Evolutionary conservation across 2,888 invertebrate genomes (phyloP), one percentile per base, ranked within the genome.

Genomic region (Scaptomyza parva): DNA sequence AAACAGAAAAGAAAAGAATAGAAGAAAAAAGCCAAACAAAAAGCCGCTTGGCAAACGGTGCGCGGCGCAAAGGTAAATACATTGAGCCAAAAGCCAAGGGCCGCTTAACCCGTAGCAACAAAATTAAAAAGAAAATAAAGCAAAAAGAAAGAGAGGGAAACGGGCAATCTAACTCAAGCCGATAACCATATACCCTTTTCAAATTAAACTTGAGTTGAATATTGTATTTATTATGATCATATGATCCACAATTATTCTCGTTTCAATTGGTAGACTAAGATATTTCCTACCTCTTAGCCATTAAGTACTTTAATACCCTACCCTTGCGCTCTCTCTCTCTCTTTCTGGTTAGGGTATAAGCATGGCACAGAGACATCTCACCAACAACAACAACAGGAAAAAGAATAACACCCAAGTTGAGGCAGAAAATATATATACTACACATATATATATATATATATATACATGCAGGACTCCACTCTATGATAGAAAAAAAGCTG

Each of bases 31-130:
- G n/a, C n/a, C n/a, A n/a, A 76, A 78, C 64, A 79, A 70, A 80
- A 75, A 52, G 52, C 22, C 47, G 53, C 5, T 12, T 9, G 39
- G 20, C 30, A 18, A 39, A 22, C 11, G 41, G 35, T 37, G 30
- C 44, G 41, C 30, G 57, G 20, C 48, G 52, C 71, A 69, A 64
- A 78, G 76, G 85, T 85, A 82, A 80, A 85, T 70, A 80, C 66
- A 76, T 82, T 68, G 70, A 78, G 73, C 80, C 83, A 78, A 78
- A 85, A 70, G 73, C 82, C 77, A 82, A 82, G 70, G 67, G 64
- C 64, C 70, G 79, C 70, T 75, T 61, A 83, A 63, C 69, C 59
- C 62, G 47, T 45, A 64, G 55, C 67, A 76, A 64, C 70, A 75
- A 70, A 80, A 80, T 73, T 76, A 51, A 69, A 67, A 70, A 61